Evolutionary conservation across 2,797 vertebrate genomes (phyloP).

Genomic region (Rhinophrynus dorsalis): DNA sequence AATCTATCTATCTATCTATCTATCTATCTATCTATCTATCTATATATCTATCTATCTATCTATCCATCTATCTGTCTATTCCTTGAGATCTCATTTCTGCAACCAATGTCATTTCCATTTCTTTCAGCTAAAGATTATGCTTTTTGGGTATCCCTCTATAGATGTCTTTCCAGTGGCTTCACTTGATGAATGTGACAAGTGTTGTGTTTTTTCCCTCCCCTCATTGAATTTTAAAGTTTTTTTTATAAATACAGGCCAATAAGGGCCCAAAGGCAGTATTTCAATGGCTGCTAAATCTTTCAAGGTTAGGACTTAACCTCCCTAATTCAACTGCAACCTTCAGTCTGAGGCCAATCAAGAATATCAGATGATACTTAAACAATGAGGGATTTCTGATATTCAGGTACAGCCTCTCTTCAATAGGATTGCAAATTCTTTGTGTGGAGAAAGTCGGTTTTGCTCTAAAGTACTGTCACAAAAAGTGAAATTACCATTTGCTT

Average conservation of each 20-base stretch:
- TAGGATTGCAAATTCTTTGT: slow-evolving; percentile 99
- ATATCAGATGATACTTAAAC: slow-evolving; percentile 99
- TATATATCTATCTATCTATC: too few relatives aligned
- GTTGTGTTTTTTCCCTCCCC: slow-evolving; percentile 92
- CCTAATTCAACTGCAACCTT: slow-evolving; percentile 98
- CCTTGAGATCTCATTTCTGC: slow-evolving; percentile 84
- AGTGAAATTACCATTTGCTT: slow-evolving; percentile 99
- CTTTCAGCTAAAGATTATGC: slow-evolving; percentile 98
- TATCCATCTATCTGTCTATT: too few relatives aligned
- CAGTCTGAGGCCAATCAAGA: slow-evolving; percentile 97
- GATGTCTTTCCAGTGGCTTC: slow-evolving; percentile 99
- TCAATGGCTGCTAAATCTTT: slow-evolving; percentile 99
- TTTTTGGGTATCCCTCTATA: slow-evolving; percentile 97
- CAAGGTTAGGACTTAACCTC: slow-evolving; percentile 99
- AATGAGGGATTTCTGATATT: slow-evolving; percentile 98
- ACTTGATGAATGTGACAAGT: slow-evolving; percentile 99
- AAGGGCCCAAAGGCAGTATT: slow-evolving; percentile 91
- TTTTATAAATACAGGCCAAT: slow-evolving; percentile 87
- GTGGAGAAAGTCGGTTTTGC: slow-evolving; percentile 94
- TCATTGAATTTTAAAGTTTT: slow-evolving; percentile 94
- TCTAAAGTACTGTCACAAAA: slow-evolving; percentile 99
- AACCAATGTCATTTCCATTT: slow-evolving; percentile 90
- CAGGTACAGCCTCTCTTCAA: slow-evolving; percentile 95
- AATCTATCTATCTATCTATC: too few relatives aligned
- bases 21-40: too few relatives aligned